Base-by-base conservation (phyloP, 2,888 invertebrate species). In the Allophyes oxyacanthae region DNA sequence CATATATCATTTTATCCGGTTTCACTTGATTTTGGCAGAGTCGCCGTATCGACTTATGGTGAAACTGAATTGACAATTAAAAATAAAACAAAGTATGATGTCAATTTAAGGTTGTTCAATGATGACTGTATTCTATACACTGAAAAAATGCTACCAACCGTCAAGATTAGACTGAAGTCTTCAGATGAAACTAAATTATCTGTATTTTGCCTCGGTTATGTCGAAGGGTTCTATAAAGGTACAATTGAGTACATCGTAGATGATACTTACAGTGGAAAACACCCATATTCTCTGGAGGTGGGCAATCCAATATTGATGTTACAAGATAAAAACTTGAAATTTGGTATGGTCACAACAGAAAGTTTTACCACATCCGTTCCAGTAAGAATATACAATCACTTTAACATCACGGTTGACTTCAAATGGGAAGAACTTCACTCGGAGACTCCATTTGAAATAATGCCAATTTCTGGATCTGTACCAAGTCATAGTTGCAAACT, bases 281-380 rank as follows among this genome's bases (percentile, higher is more conserved):
- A 92, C 71, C 73, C 79, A 14, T 93, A 91, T 64, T 72, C 48
- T 26, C 72, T 91, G 54, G 76, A 86, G 75, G 86, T 89, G 5
- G 84, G 81, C 34, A 83, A 83, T 60, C 87, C 93, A 8, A 73
- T 75, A 41, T 76, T 93, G 51, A 79, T 79, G 66, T 44, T 91
- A 55, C 72, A 72, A 56, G 92, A 93, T 2, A 88, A 82, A 68
- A 69, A 40, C 55, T 72, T 92, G 37, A 94, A 91, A 63, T 93
- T 93, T 74, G 94, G 94, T n/a, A 93, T 93, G 93, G 87, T 89
- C 7, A 88, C 89, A 11, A 83, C 81, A 42, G 94, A 94, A 68
- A 80, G 72, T 65, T 93, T 91, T 64, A 57, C 91, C 2, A 87
- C 86, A n/a, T 88, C 89, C 5, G 88, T 89, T 3, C 89, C 91